phyloP scores from a whole-genome alignment of 2,797 vertebrate species.

The Rhinogobio ventralis region DNA sequence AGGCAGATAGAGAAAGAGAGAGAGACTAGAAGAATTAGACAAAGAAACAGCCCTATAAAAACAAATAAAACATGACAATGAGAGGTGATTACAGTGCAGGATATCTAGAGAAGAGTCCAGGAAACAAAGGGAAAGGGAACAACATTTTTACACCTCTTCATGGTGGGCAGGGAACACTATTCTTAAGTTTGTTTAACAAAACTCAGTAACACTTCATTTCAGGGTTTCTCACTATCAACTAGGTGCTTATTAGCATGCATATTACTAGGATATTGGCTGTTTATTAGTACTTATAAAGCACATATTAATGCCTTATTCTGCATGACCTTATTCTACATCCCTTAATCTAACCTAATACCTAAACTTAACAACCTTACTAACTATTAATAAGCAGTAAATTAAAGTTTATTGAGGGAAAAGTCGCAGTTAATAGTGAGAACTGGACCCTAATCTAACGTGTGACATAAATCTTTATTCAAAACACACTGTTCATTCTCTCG shows the following conservation, averaged over 20 bases:
- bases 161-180: not conserved
- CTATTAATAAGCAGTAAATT: not conserved
- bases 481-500: no score
- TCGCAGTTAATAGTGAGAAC: no score
- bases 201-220: not conserved
- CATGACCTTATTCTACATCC: no score
- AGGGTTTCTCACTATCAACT: not conserved
- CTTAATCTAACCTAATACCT: no score
- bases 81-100: not conserved
- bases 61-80: not conserved
- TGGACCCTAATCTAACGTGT: no score
- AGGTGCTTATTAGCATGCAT: not conserved
- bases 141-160: not conserved
- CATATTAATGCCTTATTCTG: not conserved
- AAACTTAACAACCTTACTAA: not conserved
- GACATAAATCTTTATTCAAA: no score
- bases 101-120: not conserved
- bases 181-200: not conserved
- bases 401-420: no score
- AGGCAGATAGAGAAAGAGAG: constrained; percentile 50
- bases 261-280: not conserved
- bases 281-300: not conserved
- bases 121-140: not conserved
- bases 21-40: constrained; percentile 33
- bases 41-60: not conserved